Percentiles rank a stretch among this genome's conserved stretches.
phyloP scores from a whole-genome alignment of 1,140 invertebrate species.

The Drosophila gunungcola region DNA sequence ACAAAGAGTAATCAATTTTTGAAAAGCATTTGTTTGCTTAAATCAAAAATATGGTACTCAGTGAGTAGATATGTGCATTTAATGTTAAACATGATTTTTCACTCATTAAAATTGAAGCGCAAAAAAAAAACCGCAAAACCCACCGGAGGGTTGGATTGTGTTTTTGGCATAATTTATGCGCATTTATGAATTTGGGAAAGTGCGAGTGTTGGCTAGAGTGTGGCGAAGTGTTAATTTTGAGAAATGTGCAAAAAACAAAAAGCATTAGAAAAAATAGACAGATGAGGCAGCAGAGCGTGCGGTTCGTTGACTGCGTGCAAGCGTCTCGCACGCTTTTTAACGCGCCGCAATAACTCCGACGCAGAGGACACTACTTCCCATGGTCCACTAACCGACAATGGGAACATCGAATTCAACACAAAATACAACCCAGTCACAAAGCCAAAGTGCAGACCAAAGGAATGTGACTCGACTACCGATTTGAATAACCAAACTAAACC shows the following conservation, averaged over 20 bases:
- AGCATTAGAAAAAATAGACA: constrained; percentile 12
- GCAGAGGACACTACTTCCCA: constrained; percentile 53
- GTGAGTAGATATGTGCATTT: constrained; percentile 67
- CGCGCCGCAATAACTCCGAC: constrained; percentile 21
- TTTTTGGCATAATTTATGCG: constrained; percentile 82
- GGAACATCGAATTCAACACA: constrained; percentile 37
- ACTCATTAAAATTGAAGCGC: constrained; percentile 65
- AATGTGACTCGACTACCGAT: constrained; percentile 65
- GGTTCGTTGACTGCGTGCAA: constrained; percentile 42
- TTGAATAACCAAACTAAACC: constrained; percentile 44
- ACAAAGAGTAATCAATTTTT: constrained; percentile 18
- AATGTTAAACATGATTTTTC: constrained; percentile 80
- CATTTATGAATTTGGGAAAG: constrained; percentile 28
- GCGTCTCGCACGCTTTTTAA: constrained; percentile 48
- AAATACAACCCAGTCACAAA: constrained; percentile 47
- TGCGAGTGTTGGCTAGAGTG: constrained; percentile 28
- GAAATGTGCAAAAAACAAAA: constrained; percentile 38
- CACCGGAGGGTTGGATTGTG: constrained; percentile 56
- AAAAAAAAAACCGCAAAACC: constrained; percentile 45
- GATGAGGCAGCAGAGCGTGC: constrained; percentile 41
- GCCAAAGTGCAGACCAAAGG: constrained; percentile 73
- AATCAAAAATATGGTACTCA: constrained; percentile 7
- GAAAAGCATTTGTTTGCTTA: constrained; percentile 5
- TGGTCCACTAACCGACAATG: constrained; percentile 77
- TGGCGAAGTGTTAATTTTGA: constrained; percentile 75